A percentile compares a stretch with the other conserved stretches of the same genome.
phyloP scores from a whole-genome alignment of 1,140 invertebrate genomes.

The Zelostemma sp. region DNA sequence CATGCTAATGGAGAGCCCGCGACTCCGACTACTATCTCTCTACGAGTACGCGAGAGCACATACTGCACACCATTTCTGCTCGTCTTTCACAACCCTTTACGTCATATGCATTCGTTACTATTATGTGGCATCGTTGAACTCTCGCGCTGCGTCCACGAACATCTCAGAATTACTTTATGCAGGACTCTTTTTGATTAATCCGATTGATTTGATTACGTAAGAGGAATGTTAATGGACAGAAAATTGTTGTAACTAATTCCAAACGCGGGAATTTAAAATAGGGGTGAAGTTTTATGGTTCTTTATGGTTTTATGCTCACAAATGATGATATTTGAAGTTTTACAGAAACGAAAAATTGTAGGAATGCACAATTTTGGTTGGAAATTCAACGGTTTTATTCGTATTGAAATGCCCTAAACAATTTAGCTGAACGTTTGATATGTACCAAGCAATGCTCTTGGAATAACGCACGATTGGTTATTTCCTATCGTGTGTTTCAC shows the following conservation, averaged over 20 bases:
- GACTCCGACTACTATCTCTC: slow-evolving; percentile 42
- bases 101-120: slow-evolving; percentile 55
- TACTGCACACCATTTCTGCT: slow-evolving; percentile 31
- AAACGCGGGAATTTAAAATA: no score
- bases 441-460: no score
- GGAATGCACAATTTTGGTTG: no score
- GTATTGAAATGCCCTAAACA: no score
- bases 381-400: no score
- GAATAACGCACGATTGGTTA: slow-evolving; percentile 10
- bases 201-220: not conserved
- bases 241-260: no score
- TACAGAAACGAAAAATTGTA: no score
- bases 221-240: no score
- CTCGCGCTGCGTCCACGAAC: not conserved
- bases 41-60: slow-evolving; percentile 41
- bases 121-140: slow-evolving; percentile 2
- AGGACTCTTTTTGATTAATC: not conserved
- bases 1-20: slow-evolving; percentile 64
- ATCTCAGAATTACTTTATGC: not conserved
- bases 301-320: no score
- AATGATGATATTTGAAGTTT: no score
- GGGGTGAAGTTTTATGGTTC: no score
- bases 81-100: slow-evolving; percentile 48
- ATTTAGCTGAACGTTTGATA: no score
- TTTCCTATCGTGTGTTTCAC: slow-evolving; percentile 19